Conservation (phyloP, 2,888 invertebrate species). For the Thalpophila matura region DNA sequence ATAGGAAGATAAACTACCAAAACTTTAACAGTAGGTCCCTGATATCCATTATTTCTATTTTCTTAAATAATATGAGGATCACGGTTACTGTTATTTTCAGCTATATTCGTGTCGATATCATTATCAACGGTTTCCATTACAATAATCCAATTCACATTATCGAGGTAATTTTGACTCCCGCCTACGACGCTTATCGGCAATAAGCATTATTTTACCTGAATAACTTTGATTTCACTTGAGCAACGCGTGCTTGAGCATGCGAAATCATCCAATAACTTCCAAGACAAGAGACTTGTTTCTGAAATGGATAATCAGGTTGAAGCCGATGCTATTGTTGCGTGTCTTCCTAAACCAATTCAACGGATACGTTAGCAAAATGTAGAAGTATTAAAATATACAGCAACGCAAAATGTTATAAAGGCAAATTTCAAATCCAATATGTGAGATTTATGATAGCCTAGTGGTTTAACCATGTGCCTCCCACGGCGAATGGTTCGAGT, state of each 20-base stretch:
- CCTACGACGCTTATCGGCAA: not conserved
- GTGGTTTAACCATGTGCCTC: no score
- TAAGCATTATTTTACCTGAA: not conserved
- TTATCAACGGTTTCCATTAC: no score
- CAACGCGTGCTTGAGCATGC: not conserved
- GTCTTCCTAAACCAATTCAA: no score
- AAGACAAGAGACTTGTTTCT: not conserved
- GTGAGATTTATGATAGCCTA: no score
- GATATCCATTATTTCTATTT: not conserved
- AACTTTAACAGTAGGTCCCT: not conserved
- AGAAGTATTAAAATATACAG: no score
- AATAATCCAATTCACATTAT: not conserved
- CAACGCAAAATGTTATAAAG: no score
- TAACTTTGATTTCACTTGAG: slow-evolving; percentile 4
- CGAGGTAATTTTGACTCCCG: not conserved
- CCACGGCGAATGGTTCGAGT: no score
- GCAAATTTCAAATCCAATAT: no score
- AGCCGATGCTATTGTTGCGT: not conserved
- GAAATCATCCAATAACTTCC: not conserved
- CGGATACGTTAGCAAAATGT: no score
- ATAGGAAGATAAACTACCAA: slow-evolving; percentile 2
- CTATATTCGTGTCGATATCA: no score
- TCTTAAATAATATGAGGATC: no score
- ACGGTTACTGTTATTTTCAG: no score
- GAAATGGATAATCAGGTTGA: not conserved